A percentile compares a stretch with the other conserved stretches of the same genome.
Conservation (phyloP, 2,797 vertebrate genomes). For the Aeoliscus strigatus region DNA sequence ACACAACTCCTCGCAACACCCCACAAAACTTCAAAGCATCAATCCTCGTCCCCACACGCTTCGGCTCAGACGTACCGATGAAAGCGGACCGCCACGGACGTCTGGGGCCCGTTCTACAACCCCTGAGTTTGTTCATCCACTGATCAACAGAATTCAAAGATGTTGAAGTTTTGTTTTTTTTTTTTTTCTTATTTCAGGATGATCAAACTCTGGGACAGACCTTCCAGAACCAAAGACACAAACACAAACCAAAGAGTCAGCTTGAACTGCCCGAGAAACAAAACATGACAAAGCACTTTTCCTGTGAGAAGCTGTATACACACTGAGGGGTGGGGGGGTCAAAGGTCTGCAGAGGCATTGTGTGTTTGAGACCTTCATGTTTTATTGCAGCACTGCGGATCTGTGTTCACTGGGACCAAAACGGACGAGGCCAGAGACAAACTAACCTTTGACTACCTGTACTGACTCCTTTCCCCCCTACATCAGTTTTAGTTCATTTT, state of each 20-base stretch:
- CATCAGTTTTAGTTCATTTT: slow-evolving; percentile 62
- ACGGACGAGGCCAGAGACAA: no score
- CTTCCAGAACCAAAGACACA: slow-evolving; percentile 48
- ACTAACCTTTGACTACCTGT: slow-evolving; percentile 54
- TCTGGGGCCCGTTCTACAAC: no score
- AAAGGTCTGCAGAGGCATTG: slow-evolving; percentile 63
- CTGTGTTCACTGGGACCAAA: slow-evolving; percentile 63
- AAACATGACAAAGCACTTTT: slow-evolving; percentile 36
- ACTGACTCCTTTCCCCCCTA: slow-evolving; percentile 50
- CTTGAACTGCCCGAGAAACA: slow-evolving; percentile 32
- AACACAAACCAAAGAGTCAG: slow-evolving; percentile 29
- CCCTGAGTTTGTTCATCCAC: no score
- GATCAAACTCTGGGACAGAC: slow-evolving; percentile 47
- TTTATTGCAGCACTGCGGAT: slow-evolving; percentile 50
- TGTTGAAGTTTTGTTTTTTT: no score
- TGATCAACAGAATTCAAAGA: no score
- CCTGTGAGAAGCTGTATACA: slow-evolving; percentile 32
- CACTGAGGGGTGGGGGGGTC: slow-evolving; percentile 55
- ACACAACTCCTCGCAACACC: slow-evolving; percentile 64
- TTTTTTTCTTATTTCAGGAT: no score
- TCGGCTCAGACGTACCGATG: slow-evolving; percentile 25
- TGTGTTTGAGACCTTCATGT: slow-evolving; percentile 60
- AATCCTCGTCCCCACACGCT: slow-evolving; percentile 55
- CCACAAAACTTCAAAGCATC: slow-evolving; percentile 68
- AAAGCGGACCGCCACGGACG: no score